Conservation (phyloP, 2,888 invertebrate genomes). For the Globia sparganii region DNA sequence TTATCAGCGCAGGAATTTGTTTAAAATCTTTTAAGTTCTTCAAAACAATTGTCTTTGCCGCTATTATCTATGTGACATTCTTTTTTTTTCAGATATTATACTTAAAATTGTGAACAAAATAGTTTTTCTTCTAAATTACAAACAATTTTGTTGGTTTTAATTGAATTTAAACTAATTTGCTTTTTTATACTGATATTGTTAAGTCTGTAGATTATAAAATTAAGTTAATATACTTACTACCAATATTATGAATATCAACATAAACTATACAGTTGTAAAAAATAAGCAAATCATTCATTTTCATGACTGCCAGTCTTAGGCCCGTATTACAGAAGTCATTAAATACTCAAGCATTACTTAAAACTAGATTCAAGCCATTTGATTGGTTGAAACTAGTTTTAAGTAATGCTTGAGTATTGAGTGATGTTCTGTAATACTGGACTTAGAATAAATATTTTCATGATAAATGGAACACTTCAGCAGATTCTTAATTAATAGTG, state of each 20-base stretch:
- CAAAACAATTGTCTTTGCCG: not conserved
- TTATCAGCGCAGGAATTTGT: conserved; percentile 51
- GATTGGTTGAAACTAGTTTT: no score
- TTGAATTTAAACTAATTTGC: not conserved
- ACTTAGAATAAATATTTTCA: not conserved
- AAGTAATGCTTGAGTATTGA: no score
- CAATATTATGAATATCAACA: not conserved
- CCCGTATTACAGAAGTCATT: no score
- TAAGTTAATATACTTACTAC: not conserved
- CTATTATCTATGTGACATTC: not conserved
- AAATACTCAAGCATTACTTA: no score
- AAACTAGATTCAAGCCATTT: no score
- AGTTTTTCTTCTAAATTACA: not conserved
- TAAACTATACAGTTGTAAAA: not conserved
- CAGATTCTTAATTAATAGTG: not conserved
- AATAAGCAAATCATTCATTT: not conserved
- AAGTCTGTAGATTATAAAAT: accelerated
- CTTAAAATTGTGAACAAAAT: not conserved
- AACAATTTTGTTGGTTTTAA: not conserved
- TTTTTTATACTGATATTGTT: no score
- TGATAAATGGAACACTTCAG: not conserved
- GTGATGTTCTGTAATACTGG: no score
- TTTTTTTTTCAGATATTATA: not conserved
- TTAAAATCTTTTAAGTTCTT: not conserved
- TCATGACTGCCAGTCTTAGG: not conserved